These are phyloP conservation scores for Chloropsis hardwickii DNA, from an alignment of 2,113 vertebrate genomes.

Conservation along the genomic window DNA sequence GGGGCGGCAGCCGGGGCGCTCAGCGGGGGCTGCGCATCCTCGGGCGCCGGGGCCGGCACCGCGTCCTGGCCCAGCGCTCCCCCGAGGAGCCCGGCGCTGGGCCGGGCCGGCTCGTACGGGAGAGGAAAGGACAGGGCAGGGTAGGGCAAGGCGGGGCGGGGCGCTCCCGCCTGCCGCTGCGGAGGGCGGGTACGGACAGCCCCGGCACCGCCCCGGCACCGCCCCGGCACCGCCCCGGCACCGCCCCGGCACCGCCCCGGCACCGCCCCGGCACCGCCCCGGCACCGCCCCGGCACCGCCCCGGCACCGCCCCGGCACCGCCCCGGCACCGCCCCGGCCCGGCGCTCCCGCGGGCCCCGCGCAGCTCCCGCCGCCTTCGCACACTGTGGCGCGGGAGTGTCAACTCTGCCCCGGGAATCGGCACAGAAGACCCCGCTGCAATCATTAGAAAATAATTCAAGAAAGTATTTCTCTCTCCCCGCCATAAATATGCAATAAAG, in stretches of 20 bases:
- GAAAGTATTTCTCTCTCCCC: neutral
- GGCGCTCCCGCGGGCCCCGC: neutral
- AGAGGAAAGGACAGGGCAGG: too few species aligned
- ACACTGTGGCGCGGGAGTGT: neutral
- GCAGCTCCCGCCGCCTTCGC: neutral
- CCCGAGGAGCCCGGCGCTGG: neutral
- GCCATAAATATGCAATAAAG: neutral
- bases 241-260: too few species aligned
- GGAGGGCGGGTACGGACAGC: too few species aligned
- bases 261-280: too few species aligned
- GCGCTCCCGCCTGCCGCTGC: neutral
- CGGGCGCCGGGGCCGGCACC: neutral
- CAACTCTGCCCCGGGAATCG: accelerated
- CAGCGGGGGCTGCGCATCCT: slow-evolving; percentile 9
- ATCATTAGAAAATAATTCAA: neutral
- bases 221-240: too few species aligned
- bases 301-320: neutral
- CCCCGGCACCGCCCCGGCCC: neutral
- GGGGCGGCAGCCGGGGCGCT: slow-evolving; percentile 19
- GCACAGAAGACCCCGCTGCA: accelerated
- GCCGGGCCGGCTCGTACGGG: neutral
- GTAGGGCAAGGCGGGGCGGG: neutral
- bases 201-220: neutral
- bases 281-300: neutral
- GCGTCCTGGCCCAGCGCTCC: neutral